phyloP scores from a whole-genome alignment of 1,140 invertebrate species.

The Ceratina japonica region DNA sequence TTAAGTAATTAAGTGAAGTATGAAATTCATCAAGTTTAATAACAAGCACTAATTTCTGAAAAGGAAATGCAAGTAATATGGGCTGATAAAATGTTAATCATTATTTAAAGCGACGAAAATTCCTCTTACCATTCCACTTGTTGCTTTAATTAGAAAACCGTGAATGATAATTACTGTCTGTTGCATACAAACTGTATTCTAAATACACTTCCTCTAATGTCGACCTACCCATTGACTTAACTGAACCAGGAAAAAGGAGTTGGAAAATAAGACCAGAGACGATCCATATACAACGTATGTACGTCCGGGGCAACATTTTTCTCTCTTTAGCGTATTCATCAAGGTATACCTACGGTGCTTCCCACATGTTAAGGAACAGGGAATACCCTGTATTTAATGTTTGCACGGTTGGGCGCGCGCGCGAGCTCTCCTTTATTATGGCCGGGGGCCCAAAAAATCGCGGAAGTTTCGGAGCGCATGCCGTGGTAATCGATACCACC shows the following conservation, averaged over 20 bases:
- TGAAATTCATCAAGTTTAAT: too few species aligned
- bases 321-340: slow-evolving; percentile 20
- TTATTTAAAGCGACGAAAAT: too few species aligned
- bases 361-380: background rate
- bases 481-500: slow-evolving; percentile 65
- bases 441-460: slow-evolving; percentile 51
- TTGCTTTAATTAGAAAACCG: too few species aligned
- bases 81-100: too few species aligned
- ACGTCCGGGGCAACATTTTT: background rate
- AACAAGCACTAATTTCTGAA: too few species aligned
- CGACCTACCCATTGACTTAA: too few species aligned
- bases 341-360: background rate
- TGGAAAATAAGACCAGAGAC: too few species aligned
- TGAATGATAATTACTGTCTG: background rate
- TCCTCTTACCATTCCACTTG: too few species aligned
- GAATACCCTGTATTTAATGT: slow-evolving; percentile 40
- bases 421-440: slow-evolving; percentile 48
- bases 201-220: too few species aligned
- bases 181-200: too few species aligned
- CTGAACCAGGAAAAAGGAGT: background rate
- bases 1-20: too few species aligned
- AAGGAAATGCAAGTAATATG: too few species aligned
- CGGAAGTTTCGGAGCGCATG: slow-evolving; percentile 64
- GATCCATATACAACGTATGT: background rate
- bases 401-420: slow-evolving; percentile 29